Evolutionary conservation across 2,113 vertebrate species (phyloP).

Genomic region (Vicugna pacos): DNA sequence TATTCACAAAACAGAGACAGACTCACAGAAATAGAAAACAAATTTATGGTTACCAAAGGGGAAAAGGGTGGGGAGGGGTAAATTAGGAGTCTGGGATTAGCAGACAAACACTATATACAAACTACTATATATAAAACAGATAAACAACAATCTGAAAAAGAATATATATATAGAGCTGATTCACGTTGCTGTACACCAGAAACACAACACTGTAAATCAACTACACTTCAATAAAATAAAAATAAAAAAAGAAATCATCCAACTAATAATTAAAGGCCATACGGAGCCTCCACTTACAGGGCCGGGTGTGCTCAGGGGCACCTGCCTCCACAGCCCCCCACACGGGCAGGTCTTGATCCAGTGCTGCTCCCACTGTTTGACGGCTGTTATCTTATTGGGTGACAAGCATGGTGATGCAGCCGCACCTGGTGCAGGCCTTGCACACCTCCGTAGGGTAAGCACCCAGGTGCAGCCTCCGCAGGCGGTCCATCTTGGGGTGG

Average conservation of each 20-base stretch:
- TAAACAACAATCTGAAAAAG: background rate
- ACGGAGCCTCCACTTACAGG: background rate
- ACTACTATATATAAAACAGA: background rate
- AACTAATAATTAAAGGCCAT: background rate
- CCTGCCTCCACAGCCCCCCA: conserved; percentile 95
- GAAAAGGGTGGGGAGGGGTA: background rate
- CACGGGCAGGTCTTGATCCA: conserved; percentile 99
- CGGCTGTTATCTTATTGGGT: conserved; percentile 94
- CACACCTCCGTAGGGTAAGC: conserved; percentile 96
- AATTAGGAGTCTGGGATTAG: background rate
- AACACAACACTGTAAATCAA: background rate
- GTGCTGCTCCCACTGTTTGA: conserved; percentile 98
- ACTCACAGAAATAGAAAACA: background rate
- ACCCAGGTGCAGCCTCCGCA: conserved; percentile 94
- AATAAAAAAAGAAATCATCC: background rate
- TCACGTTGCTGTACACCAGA: background rate
- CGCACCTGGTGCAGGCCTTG: conserved; percentile 97
- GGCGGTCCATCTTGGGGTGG: conserved; percentile 95
- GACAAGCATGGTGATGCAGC: conserved; percentile 98
- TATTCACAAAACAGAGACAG: background rate
- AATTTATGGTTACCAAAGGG: background rate
- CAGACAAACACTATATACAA: background rate
- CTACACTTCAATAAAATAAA: too few species aligned
- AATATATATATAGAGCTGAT: too few species aligned
- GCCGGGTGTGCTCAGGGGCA: conserved; percentile 85